A percentile compares a stretch with the other conserved stretches of the same genome.
phyloP scores from a whole-genome alignment of 2,888 invertebrate genomes.

The Zaprionus obscuricornis region DNA sequence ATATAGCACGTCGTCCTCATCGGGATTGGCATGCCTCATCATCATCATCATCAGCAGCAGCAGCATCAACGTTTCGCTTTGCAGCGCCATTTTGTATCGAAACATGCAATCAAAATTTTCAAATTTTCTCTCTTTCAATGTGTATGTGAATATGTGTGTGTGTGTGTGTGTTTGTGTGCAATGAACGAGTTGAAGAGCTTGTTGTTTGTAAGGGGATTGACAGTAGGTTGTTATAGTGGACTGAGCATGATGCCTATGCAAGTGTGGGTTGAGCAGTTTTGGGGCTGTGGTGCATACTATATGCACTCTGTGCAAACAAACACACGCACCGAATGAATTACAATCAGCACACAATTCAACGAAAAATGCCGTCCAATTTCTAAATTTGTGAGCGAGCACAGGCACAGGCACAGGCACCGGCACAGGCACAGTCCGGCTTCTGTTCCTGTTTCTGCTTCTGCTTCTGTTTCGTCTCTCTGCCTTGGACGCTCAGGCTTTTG shows the following conservation, averaged over 20 bases:
- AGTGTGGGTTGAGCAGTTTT: neutral
- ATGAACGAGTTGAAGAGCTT: neutral
- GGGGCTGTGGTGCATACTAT: conserved; percentile 8
- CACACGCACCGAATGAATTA: conserved; percentile 73
- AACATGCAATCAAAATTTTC: conserved; percentile 82
- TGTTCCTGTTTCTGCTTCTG: conserved; percentile 13
- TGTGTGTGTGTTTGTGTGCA: conserved; percentile 16
- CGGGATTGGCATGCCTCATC: conserved; percentile 78
- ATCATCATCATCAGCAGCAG: conserved; percentile 37
- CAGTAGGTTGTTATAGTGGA: too few relatives aligned
- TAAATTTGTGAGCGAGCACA: conserved; percentile 68
- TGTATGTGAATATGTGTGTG: neutral
- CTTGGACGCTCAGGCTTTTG: too few relatives aligned
- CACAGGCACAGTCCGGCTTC: too few relatives aligned
- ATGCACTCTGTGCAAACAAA: conserved; percentile 61
- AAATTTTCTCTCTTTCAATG: conserved; percentile 66
- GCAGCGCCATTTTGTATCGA: conserved; percentile 79
- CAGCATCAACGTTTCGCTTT: conserved; percentile 37
- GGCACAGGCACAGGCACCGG: conserved; percentile 34
- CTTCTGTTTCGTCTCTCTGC: too few relatives aligned
- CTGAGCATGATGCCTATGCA: too few relatives aligned
- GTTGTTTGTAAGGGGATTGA: neutral
- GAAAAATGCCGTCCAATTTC: conserved; percentile 79
- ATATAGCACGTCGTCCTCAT: conserved; percentile 41
- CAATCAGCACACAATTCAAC: conserved; percentile 80